Evolutionary conservation across 2,888 invertebrate species (phyloP), one percentile per base, ranked within the genome.

Genomic region (Drosophila picticornis): DNA sequence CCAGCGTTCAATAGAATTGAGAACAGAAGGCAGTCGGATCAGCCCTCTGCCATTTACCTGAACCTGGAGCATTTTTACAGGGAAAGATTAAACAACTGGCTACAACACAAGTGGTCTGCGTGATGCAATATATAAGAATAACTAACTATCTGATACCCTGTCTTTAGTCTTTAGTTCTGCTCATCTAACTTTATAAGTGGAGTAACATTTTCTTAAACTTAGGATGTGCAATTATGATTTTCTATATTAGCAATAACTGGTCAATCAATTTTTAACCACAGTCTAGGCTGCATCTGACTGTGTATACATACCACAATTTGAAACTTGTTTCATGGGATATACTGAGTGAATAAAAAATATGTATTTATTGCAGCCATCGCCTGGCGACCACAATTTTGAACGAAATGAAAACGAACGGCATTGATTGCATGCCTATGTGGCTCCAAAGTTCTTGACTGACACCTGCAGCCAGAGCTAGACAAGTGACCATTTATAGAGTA

Each of bases 381-480:
- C 50, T 34, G 65, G 59, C 80, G 86, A 83, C 13, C 32, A 53
- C 65, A 73, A 72, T 80, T 85, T 85, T 74, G 68, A 88, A 51
- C 52, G 77, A 90, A 87, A 90, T 90, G 91, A 89, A 87, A 90
- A 80, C 88, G 91, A 87, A 87, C 91, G 78, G 89, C 91, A 91
- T 91, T 90, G 87, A 91, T 91, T 91, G 90, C 90, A 90, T 90
- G 86, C 91, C 90, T 79, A 91, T 88, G 91, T 90, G 90, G 91
- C 90, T 90, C 91, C 91, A 90, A 90, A 91, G 91, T 91, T 91
- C 91, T 90, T 86, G 77, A 74, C 85, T 82, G 90, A 90, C 86
- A 86, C 86, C 86, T 86, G 86, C 88, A 81, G 72, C 66, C 57
- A 68, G 68, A 68, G 64, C 65, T 75, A 84, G 77, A 76, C 88